phyloP scores from a whole-genome alignment of 2,888 invertebrate species.

The Atherix ibis region DNA sequence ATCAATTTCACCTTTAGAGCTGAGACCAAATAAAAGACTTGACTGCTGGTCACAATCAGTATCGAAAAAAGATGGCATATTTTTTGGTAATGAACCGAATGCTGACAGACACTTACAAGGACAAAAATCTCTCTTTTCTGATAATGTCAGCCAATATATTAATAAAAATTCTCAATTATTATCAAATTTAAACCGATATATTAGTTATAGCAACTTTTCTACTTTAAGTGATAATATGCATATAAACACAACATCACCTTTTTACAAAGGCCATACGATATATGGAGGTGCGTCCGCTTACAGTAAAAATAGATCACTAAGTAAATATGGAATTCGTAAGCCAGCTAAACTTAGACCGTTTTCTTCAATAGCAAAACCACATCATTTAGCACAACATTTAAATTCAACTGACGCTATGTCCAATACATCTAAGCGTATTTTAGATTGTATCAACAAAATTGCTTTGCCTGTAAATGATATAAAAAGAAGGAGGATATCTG shows the following conservation, averaged over 20 bases:
- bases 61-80: too few species aligned
- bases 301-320: slow-evolving; percentile 31
- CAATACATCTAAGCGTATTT: slow-evolving; percentile 56
- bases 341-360: slow-evolving; percentile 22
- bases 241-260: slow-evolving; percentile 41
- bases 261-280: slow-evolving; percentile 56
- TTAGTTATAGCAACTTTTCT: slow-evolving; percentile 30
- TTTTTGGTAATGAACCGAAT: slow-evolving; percentile 20
- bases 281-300: slow-evolving; percentile 60
- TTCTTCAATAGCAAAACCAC: too few species aligned
- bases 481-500: too few species aligned
- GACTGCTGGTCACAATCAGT: too few species aligned
- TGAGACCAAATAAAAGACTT: too few species aligned
- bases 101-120: slow-evolving; percentile 30
- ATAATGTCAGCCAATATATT: too few species aligned
- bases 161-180: too few species aligned
- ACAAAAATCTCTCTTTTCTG: slow-evolving; percentile 27
- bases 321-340: slow-evolving; percentile 13
- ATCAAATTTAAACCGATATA: slow-evolving; percentile 24
- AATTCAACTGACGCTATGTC: slow-evolving; percentile 24
- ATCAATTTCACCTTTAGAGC: too few species aligned
- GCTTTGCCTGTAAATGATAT: slow-evolving; percentile 67
- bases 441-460: slow-evolving; percentile 66
- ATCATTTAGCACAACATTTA: slow-evolving; percentile 20
- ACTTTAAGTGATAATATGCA: slow-evolving; percentile 30